Evolutionary conservation across 2,797 vertebrate genomes (phyloP), one percentile per base, ranked within the genome.

Genomic region (Bufotes viridis): DNA sequence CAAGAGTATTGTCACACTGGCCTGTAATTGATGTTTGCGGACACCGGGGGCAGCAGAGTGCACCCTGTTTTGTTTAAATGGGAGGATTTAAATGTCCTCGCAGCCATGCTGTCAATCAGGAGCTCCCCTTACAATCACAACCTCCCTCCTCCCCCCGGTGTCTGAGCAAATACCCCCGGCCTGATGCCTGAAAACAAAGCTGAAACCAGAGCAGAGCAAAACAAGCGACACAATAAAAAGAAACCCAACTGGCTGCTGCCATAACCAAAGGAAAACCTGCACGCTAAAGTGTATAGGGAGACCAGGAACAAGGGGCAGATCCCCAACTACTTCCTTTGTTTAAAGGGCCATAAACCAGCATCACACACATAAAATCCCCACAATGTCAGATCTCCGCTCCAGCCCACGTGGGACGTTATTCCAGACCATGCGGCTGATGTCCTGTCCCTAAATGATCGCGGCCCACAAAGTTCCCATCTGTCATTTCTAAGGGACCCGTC

Each of bases 41-140:
- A 3, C 88, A 11, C 60, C 20, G 78, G 88, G 84, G 85, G 85
- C 84, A 79, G 72, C 15, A 7, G 18, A 17, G 61, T 2, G 84
- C 49, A 20, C 69, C 60, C 95, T 93, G 88, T 91, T 91, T 92
- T 90, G 84, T 92, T 87, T 90, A 91, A 89, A 93, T 91, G 74
- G 93, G 93, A 94, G 96, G 93, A 97, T 98, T 99, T 98, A 98
- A 99, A 98, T 97, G 94, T 94, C 95, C 94, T 89, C 74, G 5
- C 61, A 89, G 87, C 90, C 91, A 91, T 93, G 95, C 95, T 97
- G 97, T 97, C 97, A 97, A 97, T 98, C 96, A 97, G 95, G 92
- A 91, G 91, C 91, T 91, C 93, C 90, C 92, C 92, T 92, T 93
- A 93, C 94, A 94, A 95, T 93, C 96, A 94, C 93, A 94, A 92